Base-by-base conservation (phyloP, 2,888 invertebrate species). In the Tromatobia lineatoria region DNA sequence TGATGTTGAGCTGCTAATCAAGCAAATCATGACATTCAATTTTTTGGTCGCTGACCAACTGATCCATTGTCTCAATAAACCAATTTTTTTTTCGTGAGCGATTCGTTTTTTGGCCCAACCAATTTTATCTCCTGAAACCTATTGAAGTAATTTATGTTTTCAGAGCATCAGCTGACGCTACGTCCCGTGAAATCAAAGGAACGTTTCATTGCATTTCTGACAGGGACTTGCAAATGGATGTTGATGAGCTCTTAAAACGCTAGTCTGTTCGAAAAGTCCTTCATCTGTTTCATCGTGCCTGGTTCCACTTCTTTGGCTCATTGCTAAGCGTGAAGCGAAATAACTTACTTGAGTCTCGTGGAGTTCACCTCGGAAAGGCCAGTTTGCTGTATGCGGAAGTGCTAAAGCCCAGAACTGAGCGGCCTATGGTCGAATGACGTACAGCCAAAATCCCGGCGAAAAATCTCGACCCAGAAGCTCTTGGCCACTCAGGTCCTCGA, bases 391-490 rank as follows among this genome's bases (percentile, higher is more conserved):
- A 54, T 23, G 34, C 54, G 66, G 54, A 67, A 76, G 52, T 54
- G 20, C 25, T 25, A 54, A 66, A 76, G 54, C 23, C 66, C 23
- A 13, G 23, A 25, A 18, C 52, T 52, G 69, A 61, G 50, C 54
- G 45, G 25, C 54, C 18, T 23, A 54, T 29, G n/a, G 54, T 4
- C 11, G 54, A 76, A 67, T 54, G 76, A 54, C 54, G 38, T 54
- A 76, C 23, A 66, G 42, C 66, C 66, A 18, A 67, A 76, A 76
- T 76, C 54, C 66, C 54, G 18, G n/a, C 38, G 64, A 34, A 34
- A 23, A 75, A 75, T 75, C 64, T 75, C 66, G 75, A 75, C 52
- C 38, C 34, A 47, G 42, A 67, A 50, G 75, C 52, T 64, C 52
- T 64, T 38, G 47, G 45, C 75, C 52, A 15, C 64, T 64, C 45